Percentiles rank a stretch among this genome's conserved stretches.
Evolutionary conservation across 1,140 invertebrate species (phyloP).

Genomic region (Holotrichia oblita): DNA sequence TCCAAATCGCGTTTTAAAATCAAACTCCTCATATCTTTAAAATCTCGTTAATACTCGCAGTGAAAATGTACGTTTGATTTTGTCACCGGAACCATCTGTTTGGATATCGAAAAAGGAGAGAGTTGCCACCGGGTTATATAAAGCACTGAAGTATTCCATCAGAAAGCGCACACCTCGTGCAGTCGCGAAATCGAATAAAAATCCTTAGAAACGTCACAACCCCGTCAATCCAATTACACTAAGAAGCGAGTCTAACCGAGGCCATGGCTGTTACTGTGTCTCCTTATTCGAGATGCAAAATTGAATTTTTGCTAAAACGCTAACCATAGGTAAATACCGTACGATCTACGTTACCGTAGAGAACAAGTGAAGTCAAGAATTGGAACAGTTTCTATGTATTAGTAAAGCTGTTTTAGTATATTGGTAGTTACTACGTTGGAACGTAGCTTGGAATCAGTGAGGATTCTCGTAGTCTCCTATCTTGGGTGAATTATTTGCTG

Average conservation of each 20-base stretch:
- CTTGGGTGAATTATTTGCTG: too few relatives aligned
- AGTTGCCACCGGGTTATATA: not conserved
- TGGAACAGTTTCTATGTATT: not conserved
- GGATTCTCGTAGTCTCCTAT: too few relatives aligned
- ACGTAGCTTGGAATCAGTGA: too few relatives aligned
- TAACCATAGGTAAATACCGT: slow-evolving; percentile 14
- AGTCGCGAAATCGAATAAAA: slow-evolving; percentile 17
- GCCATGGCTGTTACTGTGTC: not conserved
- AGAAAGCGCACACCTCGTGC: not conserved
- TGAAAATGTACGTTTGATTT: slow-evolving; percentile 15
- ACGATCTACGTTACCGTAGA: not conserved
- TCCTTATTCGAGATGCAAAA: slow-evolving; percentile 7
- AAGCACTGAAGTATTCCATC: not conserved
- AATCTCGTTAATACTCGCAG: not conserved
- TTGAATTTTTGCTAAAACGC: slow-evolving; percentile 30
- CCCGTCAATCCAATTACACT: slow-evolving; percentile 18
- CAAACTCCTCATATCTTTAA: not conserved
- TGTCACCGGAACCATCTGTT: not conserved
- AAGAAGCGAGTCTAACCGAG: not conserved
- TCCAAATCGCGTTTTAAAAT: not conserved
- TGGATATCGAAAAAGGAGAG: not conserved
- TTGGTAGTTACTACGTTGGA: too few relatives aligned
- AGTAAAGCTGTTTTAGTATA: too few relatives aligned
- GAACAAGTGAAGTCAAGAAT: not conserved
- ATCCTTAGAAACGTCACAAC: not conserved